Evolutionary conservation across 2,888 invertebrate species (phyloP).

Genomic region (Xestia ashworthii): DNA sequence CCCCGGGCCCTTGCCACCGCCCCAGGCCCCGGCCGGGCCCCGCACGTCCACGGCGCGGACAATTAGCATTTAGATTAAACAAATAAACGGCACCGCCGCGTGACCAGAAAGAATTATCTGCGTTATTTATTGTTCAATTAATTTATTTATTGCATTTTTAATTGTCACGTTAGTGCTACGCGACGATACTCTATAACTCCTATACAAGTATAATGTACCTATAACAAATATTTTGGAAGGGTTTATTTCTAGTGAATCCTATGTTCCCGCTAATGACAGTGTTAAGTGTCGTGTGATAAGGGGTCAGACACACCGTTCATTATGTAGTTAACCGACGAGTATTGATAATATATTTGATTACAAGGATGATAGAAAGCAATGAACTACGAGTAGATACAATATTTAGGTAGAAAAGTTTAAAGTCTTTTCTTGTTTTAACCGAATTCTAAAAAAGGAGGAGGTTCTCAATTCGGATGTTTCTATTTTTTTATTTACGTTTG

Average conservation of each 20-base stretch:
- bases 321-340: not conserved
- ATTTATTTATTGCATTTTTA: conserved; percentile 79
- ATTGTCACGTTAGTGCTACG: conserved; percentile 61
- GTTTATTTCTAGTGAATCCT: not conserved
- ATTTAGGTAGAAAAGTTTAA: not conserved
- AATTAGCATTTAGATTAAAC: conserved; percentile 89
- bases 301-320: not conserved
- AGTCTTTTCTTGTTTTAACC: not conserved
- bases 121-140: conserved; percentile 80
- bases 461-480: no score
- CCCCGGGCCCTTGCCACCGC: conserved; percentile 31
- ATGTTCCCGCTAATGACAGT: not conserved
- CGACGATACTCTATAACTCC: conserved; percentile 1
- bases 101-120: conserved; percentile 81
- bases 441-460: no score
- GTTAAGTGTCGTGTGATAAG: not conserved
- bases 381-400: not conserved
- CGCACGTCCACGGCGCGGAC: conserved; percentile 70
- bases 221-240: not conserved
- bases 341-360: not conserved
- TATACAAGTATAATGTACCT: not conserved
- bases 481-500: no score
- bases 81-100: conserved; percentile 82
- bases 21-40: conserved; percentile 27
- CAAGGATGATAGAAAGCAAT: not conserved